Percentiles rank a stretch among this genome's conserved stretches.
phyloP scores from a whole-genome alignment of 2,888 invertebrate species.

The Lissocephala sabroskyi region DNA sequence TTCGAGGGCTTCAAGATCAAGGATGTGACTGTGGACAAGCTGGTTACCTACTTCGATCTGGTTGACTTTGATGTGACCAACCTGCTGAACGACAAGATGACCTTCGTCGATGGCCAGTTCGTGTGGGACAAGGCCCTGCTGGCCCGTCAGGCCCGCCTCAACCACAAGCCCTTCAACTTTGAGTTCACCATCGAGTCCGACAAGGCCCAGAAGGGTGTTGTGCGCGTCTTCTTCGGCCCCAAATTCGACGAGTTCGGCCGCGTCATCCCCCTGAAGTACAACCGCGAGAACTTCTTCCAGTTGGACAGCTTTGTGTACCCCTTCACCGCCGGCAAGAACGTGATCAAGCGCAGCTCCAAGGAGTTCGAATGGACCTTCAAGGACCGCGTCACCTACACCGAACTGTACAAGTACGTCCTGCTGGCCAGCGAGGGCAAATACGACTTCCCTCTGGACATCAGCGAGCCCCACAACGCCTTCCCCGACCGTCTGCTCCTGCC shows the following conservation, averaged over 20 bases:
- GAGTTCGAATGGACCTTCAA: slow-evolving; percentile 78
- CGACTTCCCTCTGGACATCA: slow-evolving; percentile 74
- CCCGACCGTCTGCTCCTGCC: slow-evolving; percentile 82
- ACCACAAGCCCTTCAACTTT: slow-evolving; percentile 78
- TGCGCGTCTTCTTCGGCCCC: slow-evolving; percentile 81
- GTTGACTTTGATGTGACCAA: slow-evolving; percentile 79
- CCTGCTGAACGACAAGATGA: slow-evolving; percentile 74
- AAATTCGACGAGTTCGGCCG: slow-evolving; percentile 77
- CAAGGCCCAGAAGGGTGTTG: slow-evolving; percentile 75
- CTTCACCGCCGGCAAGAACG: slow-evolving; percentile 78
- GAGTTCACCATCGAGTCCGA: slow-evolving; percentile 76
- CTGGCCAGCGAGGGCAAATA: slow-evolving; percentile 75
- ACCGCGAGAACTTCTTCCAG: slow-evolving; percentile 78
- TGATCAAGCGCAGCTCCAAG: slow-evolving; percentile 78
- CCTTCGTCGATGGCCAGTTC: slow-evolving; percentile 70
- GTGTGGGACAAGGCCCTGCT: slow-evolving; percentile 70
- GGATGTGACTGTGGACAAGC: slow-evolving; percentile 77
- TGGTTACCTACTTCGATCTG: slow-evolving; percentile 82
- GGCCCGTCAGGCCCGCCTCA: slow-evolving; percentile 77
- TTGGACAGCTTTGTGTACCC: slow-evolving; percentile 77
- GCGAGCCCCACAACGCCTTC: slow-evolving; percentile 78
- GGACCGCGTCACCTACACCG: slow-evolving; percentile 78
- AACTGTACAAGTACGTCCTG: slow-evolving; percentile 78
- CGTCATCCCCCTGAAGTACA: slow-evolving; percentile 75
- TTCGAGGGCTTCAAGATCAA: slow-evolving; percentile 79